Percentiles rank a stretch among this genome's conserved stretches.
Evolutionary conservation across 2,797 vertebrate genomes (phyloP).

Genomic region (Iguana delicatissima): DNA sequence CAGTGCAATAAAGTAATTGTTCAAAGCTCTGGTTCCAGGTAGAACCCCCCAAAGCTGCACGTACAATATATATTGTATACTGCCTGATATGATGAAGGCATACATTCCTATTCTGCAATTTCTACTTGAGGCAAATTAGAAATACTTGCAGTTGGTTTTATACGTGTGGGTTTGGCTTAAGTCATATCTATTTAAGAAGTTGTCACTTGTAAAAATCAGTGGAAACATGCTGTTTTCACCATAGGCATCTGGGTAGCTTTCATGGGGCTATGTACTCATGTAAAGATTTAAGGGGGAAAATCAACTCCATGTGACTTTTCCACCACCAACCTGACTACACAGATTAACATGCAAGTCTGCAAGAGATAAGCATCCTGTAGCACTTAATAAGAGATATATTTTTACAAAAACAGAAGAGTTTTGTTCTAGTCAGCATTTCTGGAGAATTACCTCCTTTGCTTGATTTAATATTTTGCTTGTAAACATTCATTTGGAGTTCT

Average conservation of each 20-base stretch:
- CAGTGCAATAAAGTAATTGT: too few species aligned
- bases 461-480: accelerated
- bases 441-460: neutral
- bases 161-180: neutral
- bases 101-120: neutral
- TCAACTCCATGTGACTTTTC: neutral
- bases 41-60: too few species aligned
- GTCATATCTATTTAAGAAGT: neutral
- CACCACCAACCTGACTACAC: too few species aligned
- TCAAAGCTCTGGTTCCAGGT: too few species aligned
- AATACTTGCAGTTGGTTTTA: neutral
- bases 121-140: neutral
- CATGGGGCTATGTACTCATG: neutral
- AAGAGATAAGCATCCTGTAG: neutral
- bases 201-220: neutral
- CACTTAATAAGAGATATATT: neutral
- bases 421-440: neutral
- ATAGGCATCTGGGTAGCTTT: neutral
- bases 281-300: neutral
- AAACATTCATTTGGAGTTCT: neutral
- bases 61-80: neutral
- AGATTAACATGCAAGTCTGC: neutral
- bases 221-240: neutral
- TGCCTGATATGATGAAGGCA: neutral
- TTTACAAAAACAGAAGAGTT: neutral